Percentiles rank a stretch among this genome's conserved stretches.
phyloP scores from a whole-genome alignment of 2,113 vertebrate species.

The Dipodomys spectabilis region DNA sequence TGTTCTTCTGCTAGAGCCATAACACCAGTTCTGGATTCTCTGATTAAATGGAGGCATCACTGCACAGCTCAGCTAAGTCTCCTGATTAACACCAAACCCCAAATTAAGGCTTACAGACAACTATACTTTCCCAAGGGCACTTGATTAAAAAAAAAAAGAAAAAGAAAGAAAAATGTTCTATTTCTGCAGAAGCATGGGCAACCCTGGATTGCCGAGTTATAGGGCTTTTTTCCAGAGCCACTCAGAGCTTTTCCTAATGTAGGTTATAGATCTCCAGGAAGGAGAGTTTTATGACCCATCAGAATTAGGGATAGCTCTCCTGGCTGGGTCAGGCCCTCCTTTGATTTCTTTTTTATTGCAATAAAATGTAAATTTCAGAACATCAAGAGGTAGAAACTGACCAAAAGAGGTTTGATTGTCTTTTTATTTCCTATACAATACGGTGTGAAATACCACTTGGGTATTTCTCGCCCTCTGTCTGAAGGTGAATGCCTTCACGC shows the following conservation, averaged over 20 bases:
- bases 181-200: neutral
- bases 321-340: neutral
- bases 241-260: slow-evolving; percentile 20
- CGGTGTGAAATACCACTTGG: neutral
- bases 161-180: neutral
- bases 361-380: slow-evolving; percentile 59
- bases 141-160: neutral
- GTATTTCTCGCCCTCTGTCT: neutral
- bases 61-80: neutral
- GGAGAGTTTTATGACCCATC: neutral
- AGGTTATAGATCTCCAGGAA: slow-evolving; percentile 3
- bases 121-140: neutral
- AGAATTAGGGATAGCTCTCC: slow-evolving; percentile 8
- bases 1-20: too few species aligned
- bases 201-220: neutral
- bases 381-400: neutral
- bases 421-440: slow-evolving; percentile 11
- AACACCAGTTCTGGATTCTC: neutral
- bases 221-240: slow-evolving; percentile 3
- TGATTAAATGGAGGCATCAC: neutral
- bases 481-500: neutral
- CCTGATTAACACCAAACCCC: neutral
- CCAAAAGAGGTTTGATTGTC: neutral
- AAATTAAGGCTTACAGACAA: neutral
- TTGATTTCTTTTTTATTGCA: slow-evolving; percentile 55